phyloP scores from a whole-genome alignment of 2,797 vertebrate species.

The Molothrus ater region DNA sequence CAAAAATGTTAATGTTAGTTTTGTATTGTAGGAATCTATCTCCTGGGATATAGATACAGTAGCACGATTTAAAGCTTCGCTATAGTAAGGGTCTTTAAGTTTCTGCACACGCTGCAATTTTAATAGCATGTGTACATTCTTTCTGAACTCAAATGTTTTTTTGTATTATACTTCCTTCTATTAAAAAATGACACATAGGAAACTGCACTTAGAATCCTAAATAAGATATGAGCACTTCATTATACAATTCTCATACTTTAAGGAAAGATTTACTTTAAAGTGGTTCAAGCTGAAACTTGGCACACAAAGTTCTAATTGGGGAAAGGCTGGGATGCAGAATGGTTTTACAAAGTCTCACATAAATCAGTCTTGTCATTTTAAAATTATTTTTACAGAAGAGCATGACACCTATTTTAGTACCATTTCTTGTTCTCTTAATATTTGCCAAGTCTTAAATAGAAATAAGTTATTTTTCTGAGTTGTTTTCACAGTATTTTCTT shows the following conservation, averaged over 20 bases:
- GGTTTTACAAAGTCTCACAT: not conserved
- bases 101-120: not conserved
- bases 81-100: not conserved
- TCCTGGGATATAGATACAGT: slow-evolving; percentile 37
- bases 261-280: not conserved
- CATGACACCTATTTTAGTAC: not conserved
- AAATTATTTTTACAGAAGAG: slow-evolving; percentile 11
- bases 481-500: slow-evolving; percentile 39
- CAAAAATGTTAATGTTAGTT: slow-evolving; percentile 13
- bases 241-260: not conserved
- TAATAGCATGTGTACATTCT: not conserved
- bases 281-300: not conserved
- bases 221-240: not conserved
- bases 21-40: not conserved
- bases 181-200: not conserved
- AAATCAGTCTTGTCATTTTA: slow-evolving; percentile 2
- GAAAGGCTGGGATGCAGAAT: not conserved
- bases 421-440: slow-evolving; percentile 1
- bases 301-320: not conserved
- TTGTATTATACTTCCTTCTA: not conserved
- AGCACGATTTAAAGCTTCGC: slow-evolving; percentile 47
- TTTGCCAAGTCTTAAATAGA: not conserved
- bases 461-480: slow-evolving; percentile 2
- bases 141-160: not conserved
- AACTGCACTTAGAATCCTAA: not conserved